Percentiles rank a stretch among this genome's conserved stretches.
These are phyloP conservation scores for Hyphantria cunea DNA, from an alignment of 1,140 invertebrate genomes.

Conservation along the genomic window DNA sequence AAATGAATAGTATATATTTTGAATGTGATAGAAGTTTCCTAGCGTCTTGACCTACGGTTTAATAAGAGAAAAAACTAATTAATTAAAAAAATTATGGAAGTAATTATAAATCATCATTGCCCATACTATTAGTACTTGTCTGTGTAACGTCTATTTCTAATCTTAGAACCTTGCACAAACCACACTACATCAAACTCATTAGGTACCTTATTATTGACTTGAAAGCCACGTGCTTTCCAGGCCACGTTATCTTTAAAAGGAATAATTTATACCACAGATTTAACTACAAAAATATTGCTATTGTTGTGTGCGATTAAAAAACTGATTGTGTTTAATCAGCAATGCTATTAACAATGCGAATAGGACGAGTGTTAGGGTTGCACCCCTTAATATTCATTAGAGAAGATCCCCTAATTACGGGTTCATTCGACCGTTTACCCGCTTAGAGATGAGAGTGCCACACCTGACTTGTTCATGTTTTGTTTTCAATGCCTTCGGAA, in stretches of 20 bases:
- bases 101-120: too few relatives aligned
- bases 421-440: slow-evolving; percentile 54
- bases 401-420: slow-evolving; percentile 68
- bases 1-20: too few relatives aligned
- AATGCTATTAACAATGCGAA: slow-evolving; percentile 52
- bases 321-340: slow-evolving; percentile 65
- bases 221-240: too few relatives aligned
- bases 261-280: slow-evolving; percentile 5
- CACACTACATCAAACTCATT: too few relatives aligned
- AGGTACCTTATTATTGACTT: too few relatives aligned
- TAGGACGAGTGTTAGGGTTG: slow-evolving; percentile 46
- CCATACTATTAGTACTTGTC: too few relatives aligned
- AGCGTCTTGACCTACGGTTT: too few relatives aligned
- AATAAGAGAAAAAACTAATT: too few relatives aligned
- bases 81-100: too few relatives aligned
- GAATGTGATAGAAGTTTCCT: too few relatives aligned
- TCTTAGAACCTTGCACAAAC: too few relatives aligned
- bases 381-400: slow-evolving; percentile 76
- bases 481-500: slow-evolving; percentile 62
- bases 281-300: slow-evolving; percentile 32
- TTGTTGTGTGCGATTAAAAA: slow-evolving; percentile 58
- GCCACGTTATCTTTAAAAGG: background rate
- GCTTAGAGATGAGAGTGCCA: slow-evolving; percentile 53
- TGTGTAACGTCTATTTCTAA: too few relatives aligned
- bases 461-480: slow-evolving; percentile 70